Percentiles rank a stretch among this genome's conserved stretches.
Conservation (phyloP, 2,888 invertebrate genomes). For the Aleiodes alternator region DNA sequence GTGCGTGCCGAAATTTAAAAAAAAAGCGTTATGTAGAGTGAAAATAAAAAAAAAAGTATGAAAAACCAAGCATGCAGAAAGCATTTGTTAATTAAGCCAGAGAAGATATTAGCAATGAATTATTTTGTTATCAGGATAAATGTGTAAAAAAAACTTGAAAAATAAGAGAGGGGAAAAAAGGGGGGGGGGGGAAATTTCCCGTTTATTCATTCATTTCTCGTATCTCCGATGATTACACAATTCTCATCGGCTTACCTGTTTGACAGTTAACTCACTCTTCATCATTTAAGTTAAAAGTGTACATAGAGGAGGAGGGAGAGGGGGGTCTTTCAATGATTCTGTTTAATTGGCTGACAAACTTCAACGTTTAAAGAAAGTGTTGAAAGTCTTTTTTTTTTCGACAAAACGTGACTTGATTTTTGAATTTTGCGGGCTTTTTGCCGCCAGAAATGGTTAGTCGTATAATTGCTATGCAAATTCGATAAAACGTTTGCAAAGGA, state of each 20-base stretch:
- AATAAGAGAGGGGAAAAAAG: no score
- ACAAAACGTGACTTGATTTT: constrained; percentile 10
- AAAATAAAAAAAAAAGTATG: constrained; percentile 14
- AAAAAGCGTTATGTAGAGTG: constrained; percentile 3
- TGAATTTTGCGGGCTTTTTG: background rate
- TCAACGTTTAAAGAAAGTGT: background rate
- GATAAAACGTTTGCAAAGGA: constrained; percentile 10
- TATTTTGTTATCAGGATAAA: background rate
- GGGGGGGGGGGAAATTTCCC: no score
- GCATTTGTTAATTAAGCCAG: background rate
- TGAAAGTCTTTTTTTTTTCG: background rate
- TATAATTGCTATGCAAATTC: constrained; percentile 30
- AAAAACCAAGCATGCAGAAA: background rate
- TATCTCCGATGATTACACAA: no score
- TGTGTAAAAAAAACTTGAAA: background rate
- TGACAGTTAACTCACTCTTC: background rate
- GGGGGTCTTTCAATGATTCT: constrained; percentile 8
- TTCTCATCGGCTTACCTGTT: constrained; percentile 16
- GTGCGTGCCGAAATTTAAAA: constrained; percentile 1
- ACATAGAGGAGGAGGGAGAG: no score
- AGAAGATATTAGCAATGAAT: background rate
- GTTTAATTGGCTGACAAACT: constrained; percentile 26
- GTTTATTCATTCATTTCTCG: no score
- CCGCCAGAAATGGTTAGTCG: constrained; percentile 5
- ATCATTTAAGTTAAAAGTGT: background rate